Base-by-base conservation (phyloP, 2,797 vertebrate genomes). In the Leptodactylus fallax region DNA sequence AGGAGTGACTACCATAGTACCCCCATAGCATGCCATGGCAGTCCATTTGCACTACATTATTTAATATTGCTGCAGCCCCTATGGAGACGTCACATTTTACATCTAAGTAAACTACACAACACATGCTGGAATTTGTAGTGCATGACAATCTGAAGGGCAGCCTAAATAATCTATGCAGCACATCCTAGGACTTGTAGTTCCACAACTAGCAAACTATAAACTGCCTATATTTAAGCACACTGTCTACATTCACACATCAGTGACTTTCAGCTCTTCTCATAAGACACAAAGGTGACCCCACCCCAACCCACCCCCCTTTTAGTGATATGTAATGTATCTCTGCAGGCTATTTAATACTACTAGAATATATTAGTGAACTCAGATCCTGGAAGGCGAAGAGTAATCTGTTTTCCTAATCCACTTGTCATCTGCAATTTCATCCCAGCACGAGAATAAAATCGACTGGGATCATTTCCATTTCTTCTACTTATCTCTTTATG, bases 381-480 rank as follows among this genome's bases (percentile, higher is more conserved):
- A 56, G 51, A 27, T 45, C 51, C 16, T n/a, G 21, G n/a, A 84
- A 74, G 55, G 69, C 3, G 19, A 27, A 45, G 23, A 13, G 53
- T 14, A 83, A 83, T 83, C 67, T 72, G 67, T 45, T 47, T 61
- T 23, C 56, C 53, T 74, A 84, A 84, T 84, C 82, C 82, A 84
- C 82, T 74, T 85, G 83, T 76, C 55, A 60, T 58, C 69, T 25
- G 69, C 36, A 74, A 61, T 84, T 25, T 60, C 67, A 72, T 83
- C 69, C 83, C 69, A 47, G 69, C 21, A 23, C 25, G 47, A 45
- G 25, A 36, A 56, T n/a, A 71, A 17, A 83, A 83, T 71, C 12
- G 13, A 55, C 45, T 69, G 13, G 51, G 65, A 69, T 63, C 49
- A 55, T 55, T 69, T 69, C 12, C 69, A 58, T 71, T 25, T 63